Evolutionary conservation across 2,797 vertebrate genomes (phyloP).

Genomic region (Peromyscus melanophrys): DNA sequence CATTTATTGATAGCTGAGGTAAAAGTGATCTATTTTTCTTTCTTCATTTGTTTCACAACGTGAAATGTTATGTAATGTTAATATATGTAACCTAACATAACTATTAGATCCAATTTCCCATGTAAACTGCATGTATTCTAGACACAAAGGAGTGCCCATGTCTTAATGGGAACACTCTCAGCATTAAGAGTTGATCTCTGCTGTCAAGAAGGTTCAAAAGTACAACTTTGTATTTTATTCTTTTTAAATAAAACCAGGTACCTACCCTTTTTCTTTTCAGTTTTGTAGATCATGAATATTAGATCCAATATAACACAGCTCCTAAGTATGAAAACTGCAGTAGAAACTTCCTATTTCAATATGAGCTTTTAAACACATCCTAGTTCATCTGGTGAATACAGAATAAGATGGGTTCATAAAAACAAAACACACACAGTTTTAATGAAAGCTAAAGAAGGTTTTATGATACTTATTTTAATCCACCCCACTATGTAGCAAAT

Average conservation of each 20-base stretch:
- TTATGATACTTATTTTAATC: constrained; percentile 44
- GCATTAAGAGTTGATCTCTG: background rate
- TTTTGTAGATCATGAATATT: background rate
- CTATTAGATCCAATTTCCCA: background rate
- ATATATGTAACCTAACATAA: background rate
- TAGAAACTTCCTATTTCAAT: background rate
- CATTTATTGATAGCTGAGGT: background rate
- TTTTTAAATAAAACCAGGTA: background rate
- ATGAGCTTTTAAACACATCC: background rate
- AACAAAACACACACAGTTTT: constrained; percentile 29
- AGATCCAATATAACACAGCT: background rate
- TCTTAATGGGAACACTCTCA: background rate
- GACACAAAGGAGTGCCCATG: background rate
- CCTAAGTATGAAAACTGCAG: background rate
- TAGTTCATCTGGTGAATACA: background rate
- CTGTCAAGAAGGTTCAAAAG: background rate
- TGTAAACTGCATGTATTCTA: constrained; percentile 12
- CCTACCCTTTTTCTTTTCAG: background rate
- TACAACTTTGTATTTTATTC: background rate
- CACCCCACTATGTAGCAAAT: background rate
- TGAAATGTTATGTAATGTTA: background rate
- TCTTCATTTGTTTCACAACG: background rate
- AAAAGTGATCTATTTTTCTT: background rate
- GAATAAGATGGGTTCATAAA: background rate
- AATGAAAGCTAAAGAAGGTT: background rate